Evolutionary conservation across 2,888 invertebrate species (phyloP).

Genomic region (Scrobipalpa costella): DNA sequence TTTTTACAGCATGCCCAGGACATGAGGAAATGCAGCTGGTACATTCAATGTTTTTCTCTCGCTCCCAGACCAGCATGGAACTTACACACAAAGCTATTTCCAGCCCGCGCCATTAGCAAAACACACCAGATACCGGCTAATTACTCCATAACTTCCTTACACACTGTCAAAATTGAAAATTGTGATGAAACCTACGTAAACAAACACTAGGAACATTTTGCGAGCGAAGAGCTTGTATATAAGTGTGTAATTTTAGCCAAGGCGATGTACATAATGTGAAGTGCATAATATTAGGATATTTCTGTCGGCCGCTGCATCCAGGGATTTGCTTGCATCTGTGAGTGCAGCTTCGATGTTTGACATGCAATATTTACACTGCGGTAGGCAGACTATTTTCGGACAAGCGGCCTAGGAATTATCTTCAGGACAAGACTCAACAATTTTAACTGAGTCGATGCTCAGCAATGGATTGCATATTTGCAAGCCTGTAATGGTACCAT

Average conservation of each 20-base stretch:
- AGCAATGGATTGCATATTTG: no score
- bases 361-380: conserved; percentile 7
- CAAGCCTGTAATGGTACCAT: no score
- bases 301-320: conserved; percentile 51
- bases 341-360: conserved; percentile 26
- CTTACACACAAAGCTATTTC: conserved; percentile 4
- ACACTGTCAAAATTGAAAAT: conserved; percentile 18
- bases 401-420: not conserved
- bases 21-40: no score
- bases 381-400: conserved; percentile 5
- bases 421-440: not conserved
- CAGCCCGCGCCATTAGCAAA: conserved; percentile 15
- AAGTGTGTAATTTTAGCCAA: conserved; percentile 68
- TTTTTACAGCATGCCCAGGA: no score
- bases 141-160: conserved; percentile 24
- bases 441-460: no score
- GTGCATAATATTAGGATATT: conserved; percentile 65
- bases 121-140: conserved; percentile 16
- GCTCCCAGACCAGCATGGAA: not conserved
- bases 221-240: conserved; percentile 51
- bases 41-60: no score
- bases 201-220: conserved; percentile 43
- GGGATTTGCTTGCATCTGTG: conserved; percentile 44
- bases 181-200: conserved; percentile 23
- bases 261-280: conserved; percentile 57